Evolutionary conservation across 2,113 vertebrate species (phyloP).

Genomic region (Sminthopsis crassicaudata): DNA sequence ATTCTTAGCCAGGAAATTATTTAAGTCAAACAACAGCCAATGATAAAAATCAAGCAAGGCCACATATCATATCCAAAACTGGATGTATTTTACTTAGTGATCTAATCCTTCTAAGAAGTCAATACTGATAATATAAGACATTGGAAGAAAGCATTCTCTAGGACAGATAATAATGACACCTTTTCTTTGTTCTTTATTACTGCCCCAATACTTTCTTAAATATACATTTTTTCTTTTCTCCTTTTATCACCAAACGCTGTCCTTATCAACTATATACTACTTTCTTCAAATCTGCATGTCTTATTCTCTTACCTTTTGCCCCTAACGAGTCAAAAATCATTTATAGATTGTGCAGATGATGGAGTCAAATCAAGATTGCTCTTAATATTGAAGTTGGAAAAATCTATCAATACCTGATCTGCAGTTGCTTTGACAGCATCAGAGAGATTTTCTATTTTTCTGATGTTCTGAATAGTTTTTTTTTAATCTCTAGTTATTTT

Average conservation of each 20-base stretch:
- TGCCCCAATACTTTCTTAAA: slow-evolving; percentile 12
- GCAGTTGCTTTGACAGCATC: background rate
- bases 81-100: background rate
- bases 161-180: background rate
- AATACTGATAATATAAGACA: background rate
- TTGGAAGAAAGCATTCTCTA: background rate
- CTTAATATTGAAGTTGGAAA: background rate
- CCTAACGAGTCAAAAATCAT: background rate
- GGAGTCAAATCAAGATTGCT: background rate
- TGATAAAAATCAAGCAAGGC: background rate
- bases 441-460: background rate
- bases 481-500: background rate
- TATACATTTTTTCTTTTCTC: background rate
- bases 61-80: background rate
- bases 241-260: background rate
- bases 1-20: background rate
- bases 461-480: background rate
- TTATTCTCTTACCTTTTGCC: background rate
- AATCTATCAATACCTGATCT: background rate
- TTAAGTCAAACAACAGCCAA: background rate
- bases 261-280: background rate
- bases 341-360: background rate
- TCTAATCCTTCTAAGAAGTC: background rate
- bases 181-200: background rate
- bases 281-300: background rate